These are phyloP conservation scores for Cremastinae sp. DNA, from an alignment of 2,888 invertebrate species.

Conservation along the genomic window DNA sequence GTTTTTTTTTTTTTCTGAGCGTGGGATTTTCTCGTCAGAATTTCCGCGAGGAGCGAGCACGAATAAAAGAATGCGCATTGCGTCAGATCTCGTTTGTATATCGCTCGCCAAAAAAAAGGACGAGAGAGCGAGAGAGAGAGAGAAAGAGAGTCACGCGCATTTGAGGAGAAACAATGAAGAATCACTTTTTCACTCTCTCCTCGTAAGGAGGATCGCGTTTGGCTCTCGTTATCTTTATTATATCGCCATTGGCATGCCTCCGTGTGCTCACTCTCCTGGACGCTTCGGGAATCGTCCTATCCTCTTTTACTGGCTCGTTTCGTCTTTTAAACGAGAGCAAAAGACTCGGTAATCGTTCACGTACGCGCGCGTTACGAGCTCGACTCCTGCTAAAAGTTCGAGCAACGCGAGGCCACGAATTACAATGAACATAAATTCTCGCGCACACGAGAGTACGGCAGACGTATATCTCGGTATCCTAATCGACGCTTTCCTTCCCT, in stretches of 20 bases:
- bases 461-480: slow-evolving; percentile 46
- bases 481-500: slow-evolving; percentile 62
- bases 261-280: slow-evolving; percentile 41
- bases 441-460: slow-evolving; percentile 65
- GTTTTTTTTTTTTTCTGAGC: slow-evolving; percentile 16
- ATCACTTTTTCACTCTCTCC: neutral
- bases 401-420: slow-evolving; percentile 62
- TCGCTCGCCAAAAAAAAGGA: slow-evolving; percentile 17
- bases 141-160: neutral
- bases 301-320: slow-evolving; percentile 66
- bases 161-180: slow-evolving; percentile 38
- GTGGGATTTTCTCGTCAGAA: slow-evolving; percentile 1
- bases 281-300: slow-evolving; percentile 10
- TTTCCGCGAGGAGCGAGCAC: too few species aligned
- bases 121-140: neutral
- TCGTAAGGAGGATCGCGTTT: slow-evolving; percentile 44
- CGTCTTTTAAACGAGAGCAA: slow-evolving; percentile 72
- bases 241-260: too few species aligned
- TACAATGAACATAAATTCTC: slow-evolving; percentile 70
- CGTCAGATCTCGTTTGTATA: slow-evolving; percentile 33
- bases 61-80: slow-evolving; percentile 38
- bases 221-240: slow-evolving; percentile 68
- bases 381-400: slow-evolving; percentile 39
- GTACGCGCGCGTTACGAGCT: slow-evolving; percentile 35
- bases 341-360: slow-evolving; percentile 59